Percentiles rank a stretch among this genome's conserved stretches.
Conservation (phyloP, 2,888 invertebrate species). For the Andrena fulva region DNA sequence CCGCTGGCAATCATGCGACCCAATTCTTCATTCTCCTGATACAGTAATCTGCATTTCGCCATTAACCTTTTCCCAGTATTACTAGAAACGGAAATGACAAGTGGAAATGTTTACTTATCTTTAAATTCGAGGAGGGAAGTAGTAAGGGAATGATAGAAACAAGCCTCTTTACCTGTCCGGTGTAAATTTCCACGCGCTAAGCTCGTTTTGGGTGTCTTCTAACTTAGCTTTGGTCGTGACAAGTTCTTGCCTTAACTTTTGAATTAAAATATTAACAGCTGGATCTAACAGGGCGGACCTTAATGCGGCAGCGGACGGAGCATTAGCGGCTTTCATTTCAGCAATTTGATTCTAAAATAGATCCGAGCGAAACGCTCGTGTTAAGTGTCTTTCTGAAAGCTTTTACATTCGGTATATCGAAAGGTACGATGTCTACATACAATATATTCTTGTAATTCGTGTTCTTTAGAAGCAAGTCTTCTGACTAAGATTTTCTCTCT, state of each 20-base stretch:
- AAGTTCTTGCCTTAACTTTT: constrained; percentile 95
- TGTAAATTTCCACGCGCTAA: constrained; percentile 99
- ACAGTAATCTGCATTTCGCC: constrained; percentile 97
- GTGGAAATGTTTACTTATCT: constrained; percentile 27
- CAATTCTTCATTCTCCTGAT: constrained; percentile 98
- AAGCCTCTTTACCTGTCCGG: constrained; percentile 91
- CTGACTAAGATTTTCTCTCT: constrained; percentile 97
- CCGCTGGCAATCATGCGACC: constrained; percentile 98
- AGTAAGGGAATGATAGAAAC: background rate
- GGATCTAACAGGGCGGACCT: constrained; percentile 96
- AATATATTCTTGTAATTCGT: constrained; percentile 98
- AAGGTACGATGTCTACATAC: constrained; percentile 87
- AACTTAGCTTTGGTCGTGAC: constrained; percentile 95
- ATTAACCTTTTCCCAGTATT: constrained; percentile 99
- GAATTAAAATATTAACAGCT: constrained; percentile 96
- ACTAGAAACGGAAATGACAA: constrained; percentile 83
- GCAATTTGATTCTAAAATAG: constrained; percentile 93
- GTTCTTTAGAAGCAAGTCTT: constrained; percentile 97
- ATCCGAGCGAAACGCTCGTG: constrained; percentile 35
- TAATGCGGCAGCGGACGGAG: constrained; percentile 90
- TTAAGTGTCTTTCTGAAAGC: background rate
- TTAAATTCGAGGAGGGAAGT: too few species aligned
- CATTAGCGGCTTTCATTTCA: constrained; percentile 95
- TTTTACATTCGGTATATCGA: background rate
- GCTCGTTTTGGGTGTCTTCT: constrained; percentile 98